phyloP scores from a whole-genome alignment of 1,140 invertebrate species.

The Drosophila ananassae region DNA sequence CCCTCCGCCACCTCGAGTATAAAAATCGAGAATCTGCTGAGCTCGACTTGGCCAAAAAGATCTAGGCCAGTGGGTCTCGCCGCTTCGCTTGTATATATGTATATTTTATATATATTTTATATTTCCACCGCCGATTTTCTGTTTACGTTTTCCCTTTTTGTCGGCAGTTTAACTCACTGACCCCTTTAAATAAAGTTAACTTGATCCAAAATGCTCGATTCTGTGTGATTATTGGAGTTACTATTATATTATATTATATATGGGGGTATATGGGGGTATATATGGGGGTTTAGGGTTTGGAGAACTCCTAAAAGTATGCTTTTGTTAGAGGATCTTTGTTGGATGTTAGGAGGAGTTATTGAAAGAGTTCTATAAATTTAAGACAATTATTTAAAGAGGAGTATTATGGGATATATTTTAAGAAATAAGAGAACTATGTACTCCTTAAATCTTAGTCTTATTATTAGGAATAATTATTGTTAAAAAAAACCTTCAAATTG shows the following conservation, averaged over 20 bases:
- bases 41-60: conserved; percentile 29
- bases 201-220: conserved; percentile 6
- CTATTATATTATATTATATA: too few relatives aligned
- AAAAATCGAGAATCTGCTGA: conserved; percentile 48
- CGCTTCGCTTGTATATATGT: conserved; percentile 9
- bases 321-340: background rate
- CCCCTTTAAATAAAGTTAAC: conserved; percentile 34
- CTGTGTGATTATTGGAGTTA: conserved; percentile 1
- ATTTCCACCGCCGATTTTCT: conserved; percentile 20
- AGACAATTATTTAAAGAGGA: too few relatives aligned
- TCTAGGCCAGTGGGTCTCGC: conserved; percentile 55
- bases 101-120: background rate
- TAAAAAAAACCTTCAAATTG: too few relatives aligned
- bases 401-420: too few relatives aligned
- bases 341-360: background rate
- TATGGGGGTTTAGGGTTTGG: too few relatives aligned
- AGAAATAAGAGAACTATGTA: too few relatives aligned
- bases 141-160: conserved; percentile 16
- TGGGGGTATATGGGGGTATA: too few relatives aligned
- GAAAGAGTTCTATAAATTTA: too few relatives aligned
- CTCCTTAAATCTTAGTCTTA: too few relatives aligned
- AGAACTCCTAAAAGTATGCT: background rate
- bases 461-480: too few relatives aligned
- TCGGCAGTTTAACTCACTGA: conserved; percentile 3
- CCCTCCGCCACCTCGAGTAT: background rate